Base-by-base conservation (phyloP, 2,797 vertebrate species). In the Chrosomus eos region DNA sequence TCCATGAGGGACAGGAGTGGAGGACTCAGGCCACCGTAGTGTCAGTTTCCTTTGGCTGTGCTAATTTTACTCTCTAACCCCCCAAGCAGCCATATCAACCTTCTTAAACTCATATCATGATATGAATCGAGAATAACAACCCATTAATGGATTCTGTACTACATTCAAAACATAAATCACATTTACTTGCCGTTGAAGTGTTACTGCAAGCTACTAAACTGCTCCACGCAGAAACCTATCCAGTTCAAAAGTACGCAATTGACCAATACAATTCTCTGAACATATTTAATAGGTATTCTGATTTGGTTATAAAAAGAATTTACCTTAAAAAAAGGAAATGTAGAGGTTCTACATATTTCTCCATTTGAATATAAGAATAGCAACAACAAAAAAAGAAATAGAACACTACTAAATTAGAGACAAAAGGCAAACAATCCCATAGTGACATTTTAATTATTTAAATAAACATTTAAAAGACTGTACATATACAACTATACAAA, bases 381-480 rank as follows among this genome's bases (percentile, higher is more conserved):
- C 13, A 43, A 58, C n/a, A n/a, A n/a, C n/a, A n/a, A 3, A 43
- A 48, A 13, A 18, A 38, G n/a, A 18, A 7, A 36, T 7, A 3
- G 8, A 28, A 87, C 82, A 79, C 85, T 31, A 82, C 28, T 72
- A 60, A 88, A 70, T 51, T 51, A 19, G 21, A 64, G 38, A 62
- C 53, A 73, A 45, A 48, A 26, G 40, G 14, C 43, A 90, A 88
- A 90, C 66, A 86, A 21, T 68, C 83, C 9, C 13, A 86, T 62
- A 26, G 21, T 75, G 6, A 75, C 14, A 83, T 80, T 94, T 93
- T 90, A 89, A 91, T 93, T 87, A 76, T 90, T 93, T 93, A 91
- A 90, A 94, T 91, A 93, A 90, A 92, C 88, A 89, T 89, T 89
- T 91, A 89, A 93, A 92, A 92, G 75, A 88, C 85, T 89, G 51